These are phyloP conservation scores for Corapipo altera DNA, from an alignment of 2,113 vertebrate genomes.

Conservation along the genomic window DNA sequence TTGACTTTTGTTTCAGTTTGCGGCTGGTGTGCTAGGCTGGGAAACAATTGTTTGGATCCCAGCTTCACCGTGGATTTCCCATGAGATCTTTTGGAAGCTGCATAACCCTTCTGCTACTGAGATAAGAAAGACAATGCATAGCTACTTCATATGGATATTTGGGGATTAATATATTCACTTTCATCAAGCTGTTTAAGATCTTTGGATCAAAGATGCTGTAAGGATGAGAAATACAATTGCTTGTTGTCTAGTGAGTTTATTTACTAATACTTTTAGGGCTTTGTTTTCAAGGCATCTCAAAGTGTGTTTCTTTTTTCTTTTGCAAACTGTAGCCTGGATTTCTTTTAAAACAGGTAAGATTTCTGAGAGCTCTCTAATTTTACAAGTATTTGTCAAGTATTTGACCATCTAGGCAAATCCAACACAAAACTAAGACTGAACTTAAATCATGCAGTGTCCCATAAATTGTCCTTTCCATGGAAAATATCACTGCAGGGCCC, in stretches of 20 bases:
- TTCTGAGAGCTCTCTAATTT: constrained; percentile 31
- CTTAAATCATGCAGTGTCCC: not conserved
- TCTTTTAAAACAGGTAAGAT: constrained; percentile 61
- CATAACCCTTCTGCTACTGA: not conserved
- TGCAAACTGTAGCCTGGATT: constrained; percentile 56
- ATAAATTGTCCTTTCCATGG: not conserved
- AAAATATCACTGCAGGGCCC: not conserved
- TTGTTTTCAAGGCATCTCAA: constrained; percentile 54
- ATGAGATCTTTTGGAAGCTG: not conserved
- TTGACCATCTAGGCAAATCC: not conserved
- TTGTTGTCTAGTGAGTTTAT: constrained; percentile 11
- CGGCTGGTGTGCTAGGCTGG: not conserved
- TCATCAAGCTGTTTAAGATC: not conserved
- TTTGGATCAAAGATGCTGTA: not conserved
- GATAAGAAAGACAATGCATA: not conserved
- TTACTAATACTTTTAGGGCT: constrained; percentile 36
- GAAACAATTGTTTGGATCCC: not conserved
- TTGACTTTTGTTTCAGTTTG: not conserved
- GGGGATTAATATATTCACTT: not conserved
- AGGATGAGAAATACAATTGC: constrained; percentile 6
- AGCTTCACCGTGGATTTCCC: not conserved
- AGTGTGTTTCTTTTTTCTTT: constrained; percentile 40
- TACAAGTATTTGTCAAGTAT: not conserved
- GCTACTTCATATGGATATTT: not conserved
- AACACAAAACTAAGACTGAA: not conserved